Base-by-base conservation (phyloP, 1,140 invertebrate species). In the Drosophila lacertosa region DNA sequence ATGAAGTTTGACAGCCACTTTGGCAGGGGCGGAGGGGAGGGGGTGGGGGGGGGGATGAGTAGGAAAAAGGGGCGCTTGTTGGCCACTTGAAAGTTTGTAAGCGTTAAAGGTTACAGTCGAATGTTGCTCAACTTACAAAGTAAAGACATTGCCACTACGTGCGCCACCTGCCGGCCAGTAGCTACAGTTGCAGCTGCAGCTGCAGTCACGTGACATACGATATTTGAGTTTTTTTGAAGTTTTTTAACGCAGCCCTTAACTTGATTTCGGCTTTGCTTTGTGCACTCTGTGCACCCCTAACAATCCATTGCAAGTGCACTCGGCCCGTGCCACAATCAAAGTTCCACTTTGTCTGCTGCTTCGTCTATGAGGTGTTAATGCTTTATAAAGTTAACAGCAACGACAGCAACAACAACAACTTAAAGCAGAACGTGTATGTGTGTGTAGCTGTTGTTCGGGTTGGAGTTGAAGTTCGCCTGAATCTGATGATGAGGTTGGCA, bases 321-420 rank as follows among this genome's bases (percentile, higher is more conserved):
- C 35, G 16, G 32, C 37, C n/a, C 16, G 11, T 29, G 7, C 15
- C 22, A 35, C 64, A 22, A 24, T 58, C 13, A 47, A 29, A 44
- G 40, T 51, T 42, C 47, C 53, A 65, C 54, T 66, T 53, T 66
- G 68, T 71, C 54, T 59, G 62, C 35, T 53, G 33, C 29, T 16
- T 33, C 39, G 24, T 16, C 45, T 58, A 83, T 77, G 79, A 82
- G 78, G 78, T 82, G 78, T 82, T 82, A 82, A 82, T 82, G 78
- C 65, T 83, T 82, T 83, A 69, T 74, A 83, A 82, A 82, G 69
- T 82, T 82, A 66, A 39, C 50, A 48, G n/a, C 45, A 68, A 64
- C 48, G 70, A 57, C 33, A 70, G 60, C 39, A 37, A 50, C 16
- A 53, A 39, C 39, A 72, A 64, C 67, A 72, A 73, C 58, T 64